Evolutionary conservation across 2,888 invertebrate species (phyloP).

Genomic region (Drosophila testacea): DNA sequence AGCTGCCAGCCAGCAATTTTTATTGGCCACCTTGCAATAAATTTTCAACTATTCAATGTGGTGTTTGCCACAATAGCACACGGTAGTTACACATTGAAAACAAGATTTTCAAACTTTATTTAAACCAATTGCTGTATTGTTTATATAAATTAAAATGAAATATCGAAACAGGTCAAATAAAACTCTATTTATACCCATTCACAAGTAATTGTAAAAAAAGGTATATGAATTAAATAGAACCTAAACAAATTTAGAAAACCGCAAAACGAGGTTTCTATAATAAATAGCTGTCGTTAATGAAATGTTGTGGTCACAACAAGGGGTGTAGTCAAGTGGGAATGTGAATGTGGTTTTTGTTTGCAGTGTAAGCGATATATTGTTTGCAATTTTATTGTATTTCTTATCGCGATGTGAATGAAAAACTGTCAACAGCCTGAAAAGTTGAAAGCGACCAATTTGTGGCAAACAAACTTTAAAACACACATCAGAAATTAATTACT

Average conservation of each 20-base stretch:
- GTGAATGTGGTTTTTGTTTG: background rate
- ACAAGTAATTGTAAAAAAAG: background rate
- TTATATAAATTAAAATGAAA: background rate
- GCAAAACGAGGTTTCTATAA: slow-evolving; percentile 9
- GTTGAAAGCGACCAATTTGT: slow-evolving; percentile 14
- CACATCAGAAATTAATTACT: slow-evolving; percentile 33
- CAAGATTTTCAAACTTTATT: no score
- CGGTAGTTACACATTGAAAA: background rate
- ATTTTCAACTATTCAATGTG: background rate
- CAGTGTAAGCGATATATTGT: slow-evolving; percentile 22
- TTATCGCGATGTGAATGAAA: slow-evolving; percentile 22
- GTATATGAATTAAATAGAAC: slow-evolving; percentile 3
- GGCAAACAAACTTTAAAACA: slow-evolving; percentile 12
- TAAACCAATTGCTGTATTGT: background rate
- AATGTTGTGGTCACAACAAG: slow-evolving; percentile 2
- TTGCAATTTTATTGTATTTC: slow-evolving; percentile 5
- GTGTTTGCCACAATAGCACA: background rate
- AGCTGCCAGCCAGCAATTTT: no score
- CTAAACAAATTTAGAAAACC: slow-evolving; percentile 19
- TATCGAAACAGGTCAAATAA: background rate
- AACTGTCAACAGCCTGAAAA: slow-evolving; percentile 25
- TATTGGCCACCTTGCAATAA: background rate
- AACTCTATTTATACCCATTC: background rate
- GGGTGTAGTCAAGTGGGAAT: background rate
- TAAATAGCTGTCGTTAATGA: slow-evolving; percentile 25